These are phyloP conservation scores for Emydura subglobosa DNA, from an alignment of 2,113 vertebrate species.

Conservation along the genomic window DNA sequence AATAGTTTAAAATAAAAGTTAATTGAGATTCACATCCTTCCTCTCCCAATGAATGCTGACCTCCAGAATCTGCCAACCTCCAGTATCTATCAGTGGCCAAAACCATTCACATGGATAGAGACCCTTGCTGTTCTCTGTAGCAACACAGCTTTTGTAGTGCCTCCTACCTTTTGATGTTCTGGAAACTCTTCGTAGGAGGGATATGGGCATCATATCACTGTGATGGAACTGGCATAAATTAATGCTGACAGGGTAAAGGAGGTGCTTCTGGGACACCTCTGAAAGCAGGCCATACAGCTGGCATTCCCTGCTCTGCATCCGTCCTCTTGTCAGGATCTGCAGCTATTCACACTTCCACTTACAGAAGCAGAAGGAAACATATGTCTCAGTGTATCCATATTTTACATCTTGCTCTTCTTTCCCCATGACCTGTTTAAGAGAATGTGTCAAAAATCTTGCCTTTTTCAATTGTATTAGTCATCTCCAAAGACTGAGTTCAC, in stretches of 20 bases:
- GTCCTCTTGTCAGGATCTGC: not conserved
- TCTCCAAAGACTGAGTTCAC: not conserved
- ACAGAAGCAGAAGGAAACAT: constrained; percentile 49
- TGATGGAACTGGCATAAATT: not conserved
- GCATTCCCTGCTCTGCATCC: not conserved
- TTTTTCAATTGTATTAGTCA: not conserved
- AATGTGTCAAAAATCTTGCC: not conserved
- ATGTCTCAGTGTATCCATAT: constrained; percentile 34
- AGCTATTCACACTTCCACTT: constrained; percentile 57
- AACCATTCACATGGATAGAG: not conserved
- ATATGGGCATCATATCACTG: not conserved
- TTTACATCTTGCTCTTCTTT: constrained; percentile 43
- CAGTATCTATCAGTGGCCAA: not conserved
- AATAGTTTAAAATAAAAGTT: not conserved
- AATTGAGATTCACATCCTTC: not conserved
- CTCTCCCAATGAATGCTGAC: not conserved
- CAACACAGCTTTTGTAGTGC: not conserved
- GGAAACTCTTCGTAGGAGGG: not conserved
- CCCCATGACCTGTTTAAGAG: not conserved
- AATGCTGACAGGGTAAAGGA: not conserved
- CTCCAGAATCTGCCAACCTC: not conserved
- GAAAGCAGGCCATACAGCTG: not conserved
- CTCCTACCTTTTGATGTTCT: not conserved
- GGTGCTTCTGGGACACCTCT: not conserved
- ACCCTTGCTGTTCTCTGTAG: not conserved